Evolutionary conservation across 2,113 vertebrate genomes (phyloP).

Genomic region (Actenoides hombroni): DNA sequence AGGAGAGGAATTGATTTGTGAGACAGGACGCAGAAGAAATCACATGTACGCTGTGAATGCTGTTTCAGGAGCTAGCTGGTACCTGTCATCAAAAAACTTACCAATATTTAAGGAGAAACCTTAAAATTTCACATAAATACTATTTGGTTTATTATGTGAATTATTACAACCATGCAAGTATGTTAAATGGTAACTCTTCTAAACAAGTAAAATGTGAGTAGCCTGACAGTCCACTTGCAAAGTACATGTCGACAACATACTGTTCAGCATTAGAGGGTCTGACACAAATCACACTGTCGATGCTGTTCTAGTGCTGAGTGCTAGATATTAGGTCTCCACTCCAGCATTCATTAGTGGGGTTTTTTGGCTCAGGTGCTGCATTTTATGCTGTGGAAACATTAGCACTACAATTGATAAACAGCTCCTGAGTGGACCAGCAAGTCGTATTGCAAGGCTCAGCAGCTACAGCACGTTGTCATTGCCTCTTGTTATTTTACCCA

Average conservation of each 20-base stretch:
- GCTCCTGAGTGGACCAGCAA: not conserved
- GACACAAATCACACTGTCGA: not conserved
- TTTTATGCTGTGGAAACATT: not conserved
- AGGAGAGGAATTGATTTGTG: not conserved
- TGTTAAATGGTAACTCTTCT: not conserved
- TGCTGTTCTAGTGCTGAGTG: not conserved
- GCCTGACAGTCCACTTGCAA: not conserved
- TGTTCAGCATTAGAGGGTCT: not conserved
- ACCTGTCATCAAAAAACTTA: not conserved
- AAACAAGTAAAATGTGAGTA: not conserved
- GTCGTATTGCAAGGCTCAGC: not conserved
- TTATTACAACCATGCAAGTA: not conserved
- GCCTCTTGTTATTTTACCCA: not conserved
- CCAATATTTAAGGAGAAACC: fast-evolving
- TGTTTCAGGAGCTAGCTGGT: not conserved
- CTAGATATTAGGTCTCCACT: not conserved
- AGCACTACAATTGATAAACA: not conserved
- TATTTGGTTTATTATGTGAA: not conserved
- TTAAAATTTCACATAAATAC: not conserved
- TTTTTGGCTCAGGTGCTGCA: not conserved
- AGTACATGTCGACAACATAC: not conserved
- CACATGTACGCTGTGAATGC: not conserved
- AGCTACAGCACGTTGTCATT: not conserved
- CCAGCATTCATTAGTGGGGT: fast-evolving
- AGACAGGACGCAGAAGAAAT: not conserved